These are phyloP conservation scores for Brachyhypopomus gauderio DNA, from an alignment of 2,113 vertebrate genomes.

Conservation along the genomic window DNA sequence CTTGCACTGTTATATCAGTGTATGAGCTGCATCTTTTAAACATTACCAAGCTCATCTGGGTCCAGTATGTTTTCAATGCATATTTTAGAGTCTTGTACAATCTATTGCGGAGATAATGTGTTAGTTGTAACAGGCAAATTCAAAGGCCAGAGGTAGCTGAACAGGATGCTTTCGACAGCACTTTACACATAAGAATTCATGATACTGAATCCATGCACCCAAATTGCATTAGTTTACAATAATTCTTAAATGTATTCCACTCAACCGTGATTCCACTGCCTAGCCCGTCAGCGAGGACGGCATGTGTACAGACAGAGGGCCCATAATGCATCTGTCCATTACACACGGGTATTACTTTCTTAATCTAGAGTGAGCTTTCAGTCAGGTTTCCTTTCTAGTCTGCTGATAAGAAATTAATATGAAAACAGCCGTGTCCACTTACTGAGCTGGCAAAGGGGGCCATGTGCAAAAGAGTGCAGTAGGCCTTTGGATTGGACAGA, in stretches of 20 bases:
- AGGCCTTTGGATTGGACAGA: neutral
- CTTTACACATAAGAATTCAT: conserved; percentile 15
- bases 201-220: conserved; percentile 12
- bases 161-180: neutral
- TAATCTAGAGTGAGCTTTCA: conserved; percentile 20
- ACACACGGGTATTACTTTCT: conserved; percentile 7
- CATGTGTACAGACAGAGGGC: conserved; percentile 17
- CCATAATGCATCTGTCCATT: conserved; percentile 34
- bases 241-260: conserved; percentile 38
- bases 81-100: no score
- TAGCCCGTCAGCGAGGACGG: conserved; percentile 11
- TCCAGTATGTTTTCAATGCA: neutral
- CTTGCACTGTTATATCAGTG: no score
- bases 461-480: neutral
- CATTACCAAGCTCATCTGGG: neutral
- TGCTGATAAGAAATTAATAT: conserved; percentile 31
- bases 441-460: neutral
- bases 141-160: neutral
- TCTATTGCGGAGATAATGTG: neutral
- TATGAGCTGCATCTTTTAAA: no score
- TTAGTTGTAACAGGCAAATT: neutral
- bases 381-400: conserved; percentile 3
- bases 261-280: conserved; percentile 12
- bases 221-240: conserved; percentile 41
- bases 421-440: neutral